These are phyloP conservation scores for Allygus modestus DNA, from an alignment of 2,888 invertebrate species.

Conservation along the genomic window DNA sequence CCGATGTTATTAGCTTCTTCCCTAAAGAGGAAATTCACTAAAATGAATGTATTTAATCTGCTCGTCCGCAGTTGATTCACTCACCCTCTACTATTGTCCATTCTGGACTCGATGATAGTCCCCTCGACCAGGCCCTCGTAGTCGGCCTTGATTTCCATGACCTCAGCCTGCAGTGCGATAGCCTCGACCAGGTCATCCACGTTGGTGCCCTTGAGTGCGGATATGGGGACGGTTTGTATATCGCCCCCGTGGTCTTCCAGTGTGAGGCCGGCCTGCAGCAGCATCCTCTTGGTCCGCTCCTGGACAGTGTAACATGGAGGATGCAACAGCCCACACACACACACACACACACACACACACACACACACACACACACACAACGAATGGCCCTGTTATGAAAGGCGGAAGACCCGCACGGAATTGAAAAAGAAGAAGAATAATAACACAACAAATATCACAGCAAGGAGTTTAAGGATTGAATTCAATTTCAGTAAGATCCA, in stretches of 20 bases:
- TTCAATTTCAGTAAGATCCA: no score
- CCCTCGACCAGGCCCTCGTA: constrained; percentile 92
- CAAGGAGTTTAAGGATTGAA: no score
- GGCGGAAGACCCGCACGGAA: no score
- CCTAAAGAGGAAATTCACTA: no score
- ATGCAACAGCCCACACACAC: no score
- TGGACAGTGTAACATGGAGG: constrained; percentile 72
- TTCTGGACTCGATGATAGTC: constrained; percentile 91
- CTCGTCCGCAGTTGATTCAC: not conserved
- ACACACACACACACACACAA: no score
- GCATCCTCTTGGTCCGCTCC: constrained; percentile 85
- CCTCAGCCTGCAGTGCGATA: constrained; percentile 88
- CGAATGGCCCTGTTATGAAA: no score
- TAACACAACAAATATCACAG: no score
- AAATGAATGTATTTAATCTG: no score
- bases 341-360: no score
- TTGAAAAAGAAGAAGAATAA: no score
- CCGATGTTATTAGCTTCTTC: no score
- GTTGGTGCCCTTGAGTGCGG: constrained; percentile 91
- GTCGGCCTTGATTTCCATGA: constrained; percentile 92
- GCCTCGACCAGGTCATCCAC: constrained; percentile 89
- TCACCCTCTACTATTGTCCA: constrained; percentile 74
- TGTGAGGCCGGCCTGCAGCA: constrained; percentile 87
- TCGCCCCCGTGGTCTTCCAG: constrained; percentile 95
- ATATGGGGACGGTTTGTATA: constrained; percentile 92